A percentile compares a stretch with the other conserved stretches of the same genome.
phyloP scores from a whole-genome alignment of 2,888 invertebrate genomes.

The Celastrina argiolus region DNA sequence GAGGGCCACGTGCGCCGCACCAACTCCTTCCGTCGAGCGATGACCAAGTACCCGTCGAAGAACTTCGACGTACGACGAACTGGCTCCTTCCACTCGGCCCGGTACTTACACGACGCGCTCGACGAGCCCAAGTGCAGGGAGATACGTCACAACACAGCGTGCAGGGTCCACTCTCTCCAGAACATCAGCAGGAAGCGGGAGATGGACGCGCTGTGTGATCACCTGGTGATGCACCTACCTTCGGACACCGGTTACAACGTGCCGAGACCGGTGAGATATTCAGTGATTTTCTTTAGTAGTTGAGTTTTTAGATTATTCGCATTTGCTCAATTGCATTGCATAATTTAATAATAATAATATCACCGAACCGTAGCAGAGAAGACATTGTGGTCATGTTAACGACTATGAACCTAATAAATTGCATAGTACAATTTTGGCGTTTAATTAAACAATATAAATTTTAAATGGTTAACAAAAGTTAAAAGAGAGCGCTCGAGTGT shows the following conservation, averaged over 20 bases:
- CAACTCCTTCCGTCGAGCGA: constrained; percentile 62
- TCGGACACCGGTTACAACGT: constrained; percentile 60
- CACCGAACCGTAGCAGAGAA: no score
- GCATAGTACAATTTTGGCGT: no score
- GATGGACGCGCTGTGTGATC: constrained; percentile 62
- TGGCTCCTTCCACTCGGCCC: constrained; percentile 57
- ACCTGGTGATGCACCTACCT: constrained; percentile 62
- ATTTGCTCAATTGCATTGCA: no score
- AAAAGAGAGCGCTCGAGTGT: no score
- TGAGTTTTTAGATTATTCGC: no score
- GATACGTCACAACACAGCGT: constrained; percentile 47
- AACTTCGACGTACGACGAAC: constrained; percentile 61
- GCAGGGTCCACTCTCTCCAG: constrained; percentile 66
- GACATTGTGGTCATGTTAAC: no score
- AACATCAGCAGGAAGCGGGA: constrained; percentile 62
- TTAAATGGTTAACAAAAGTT: no score
- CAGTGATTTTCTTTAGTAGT: no score
- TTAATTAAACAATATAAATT: no score
- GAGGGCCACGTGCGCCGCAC: constrained; percentile 65
- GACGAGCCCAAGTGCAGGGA: constrained; percentile 42
- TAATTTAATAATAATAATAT: no score
- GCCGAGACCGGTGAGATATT: constrained; percentile 54
- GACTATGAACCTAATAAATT: no score
- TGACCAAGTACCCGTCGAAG: constrained; percentile 43
- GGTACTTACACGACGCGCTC: neutral